phyloP scores from a whole-genome alignment of 1,140 invertebrate genomes.

The Drosophila insularis region DNA sequence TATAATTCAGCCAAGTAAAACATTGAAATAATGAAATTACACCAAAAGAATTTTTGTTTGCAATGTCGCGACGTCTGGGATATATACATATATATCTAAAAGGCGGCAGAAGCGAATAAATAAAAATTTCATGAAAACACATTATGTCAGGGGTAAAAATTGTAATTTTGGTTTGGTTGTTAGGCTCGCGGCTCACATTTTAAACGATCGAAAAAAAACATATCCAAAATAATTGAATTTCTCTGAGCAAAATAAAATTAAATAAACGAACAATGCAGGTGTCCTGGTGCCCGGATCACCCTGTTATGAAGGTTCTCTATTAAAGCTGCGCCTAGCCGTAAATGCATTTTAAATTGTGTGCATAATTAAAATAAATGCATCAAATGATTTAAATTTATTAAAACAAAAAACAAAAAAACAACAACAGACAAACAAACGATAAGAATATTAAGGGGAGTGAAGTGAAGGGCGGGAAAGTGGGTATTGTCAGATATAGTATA shows the following conservation, averaged over 20 bases:
- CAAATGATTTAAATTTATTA: slow-evolving; percentile 81
- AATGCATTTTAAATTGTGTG: slow-evolving; percentile 73
- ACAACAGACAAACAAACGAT: slow-evolving; percentile 14
- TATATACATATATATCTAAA: slow-evolving; percentile 45
- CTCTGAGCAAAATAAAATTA: slow-evolving; percentile 71
- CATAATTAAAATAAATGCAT: slow-evolving; percentile 80
- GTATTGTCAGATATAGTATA: slow-evolving; percentile 54
- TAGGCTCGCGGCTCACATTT: slow-evolving; percentile 11
- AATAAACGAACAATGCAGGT: slow-evolving; percentile 7
- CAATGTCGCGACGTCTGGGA: slow-evolving; percentile 25
- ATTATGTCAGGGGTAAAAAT: slow-evolving; percentile 42
- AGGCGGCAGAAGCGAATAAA: slow-evolving; percentile 57
- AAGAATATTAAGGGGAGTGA: too few relatives aligned
- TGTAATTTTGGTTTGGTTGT: slow-evolving; percentile 36
- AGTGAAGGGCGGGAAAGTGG: too few relatives aligned
- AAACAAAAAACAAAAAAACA: slow-evolving; percentile 55
- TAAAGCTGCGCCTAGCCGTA: slow-evolving; percentile 33
- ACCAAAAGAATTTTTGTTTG: slow-evolving; percentile 71
- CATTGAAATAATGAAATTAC: slow-evolving; percentile 80
- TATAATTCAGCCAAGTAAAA: slow-evolving; percentile 79
- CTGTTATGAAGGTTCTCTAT: slow-evolving; percentile 20
- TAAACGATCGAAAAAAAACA: slow-evolving; percentile 30
- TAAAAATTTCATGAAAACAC: slow-evolving; percentile 80
- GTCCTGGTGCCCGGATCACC: neutral
- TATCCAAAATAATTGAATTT: slow-evolving; percentile 72